phyloP scores from a whole-genome alignment of 2,113 vertebrate species.

The Argyrosomus japonicus region DNA sequence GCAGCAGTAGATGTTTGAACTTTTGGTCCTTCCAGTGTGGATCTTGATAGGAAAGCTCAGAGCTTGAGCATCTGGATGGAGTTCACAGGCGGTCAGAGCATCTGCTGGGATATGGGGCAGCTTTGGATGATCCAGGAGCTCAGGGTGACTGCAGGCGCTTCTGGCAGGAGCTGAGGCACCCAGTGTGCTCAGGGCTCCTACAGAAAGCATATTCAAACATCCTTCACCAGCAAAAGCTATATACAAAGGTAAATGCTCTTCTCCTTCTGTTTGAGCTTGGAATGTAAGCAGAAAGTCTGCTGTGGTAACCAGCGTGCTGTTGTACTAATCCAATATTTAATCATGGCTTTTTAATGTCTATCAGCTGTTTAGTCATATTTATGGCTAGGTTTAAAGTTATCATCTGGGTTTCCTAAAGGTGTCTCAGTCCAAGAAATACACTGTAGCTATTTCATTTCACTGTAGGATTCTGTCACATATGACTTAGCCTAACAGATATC shows the following conservation, averaged over 20 bases:
- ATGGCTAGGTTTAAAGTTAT: not conserved
- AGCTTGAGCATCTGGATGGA: constrained; percentile 60
- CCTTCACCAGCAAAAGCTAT: not conserved
- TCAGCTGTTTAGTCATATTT: not conserved
- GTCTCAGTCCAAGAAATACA: not conserved
- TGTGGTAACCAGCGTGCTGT: not conserved
- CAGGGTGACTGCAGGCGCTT: constrained; percentile 57
- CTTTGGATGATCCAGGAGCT: constrained; percentile 59
- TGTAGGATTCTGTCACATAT: not conserved
- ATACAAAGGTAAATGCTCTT: constrained; percentile 3
- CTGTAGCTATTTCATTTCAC: not conserved
- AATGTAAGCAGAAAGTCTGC: not conserved
- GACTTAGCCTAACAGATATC: not conserved
- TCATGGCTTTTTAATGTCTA: not conserved
- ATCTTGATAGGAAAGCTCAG: constrained; percentile 46
- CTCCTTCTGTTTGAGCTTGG: not conserved
- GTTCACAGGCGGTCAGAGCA: constrained; percentile 64
- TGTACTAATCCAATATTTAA: not conserved
- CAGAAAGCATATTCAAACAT: constrained; percentile 11
- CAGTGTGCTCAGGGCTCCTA: constrained; percentile 27
- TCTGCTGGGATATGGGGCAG: constrained; percentile 67
- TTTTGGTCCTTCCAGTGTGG: constrained; percentile 42
- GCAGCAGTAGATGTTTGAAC: constrained; percentile 48
- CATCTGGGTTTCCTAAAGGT: not conserved
- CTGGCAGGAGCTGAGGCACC: constrained; percentile 45